phyloP scores from a whole-genome alignment of 2,888 invertebrate species.

The Strigamia transsilvanica region DNA sequence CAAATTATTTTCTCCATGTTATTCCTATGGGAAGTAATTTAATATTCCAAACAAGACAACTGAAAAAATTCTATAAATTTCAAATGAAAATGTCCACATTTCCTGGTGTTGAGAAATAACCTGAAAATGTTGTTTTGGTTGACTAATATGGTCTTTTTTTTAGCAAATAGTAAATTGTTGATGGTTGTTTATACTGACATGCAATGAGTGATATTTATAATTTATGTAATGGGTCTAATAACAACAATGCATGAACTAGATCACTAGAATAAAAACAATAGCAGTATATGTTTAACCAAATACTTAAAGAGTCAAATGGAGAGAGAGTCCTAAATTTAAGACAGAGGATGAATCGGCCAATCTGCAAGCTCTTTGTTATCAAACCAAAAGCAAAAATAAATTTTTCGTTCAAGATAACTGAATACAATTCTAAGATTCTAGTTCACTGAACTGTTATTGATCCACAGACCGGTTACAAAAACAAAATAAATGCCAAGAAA shows the following conservation, averaged over 20 bases:
- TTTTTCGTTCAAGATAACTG: background rate
- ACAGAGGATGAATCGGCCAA: constrained; percentile 1
- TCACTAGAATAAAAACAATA: background rate
- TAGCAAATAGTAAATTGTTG: background rate
- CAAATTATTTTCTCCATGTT: too few relatives aligned
- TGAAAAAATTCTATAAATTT: too few relatives aligned
- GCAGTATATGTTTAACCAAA: constrained; percentile 4
- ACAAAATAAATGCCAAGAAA: constrained; percentile 43
- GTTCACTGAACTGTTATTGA: constrained; percentile 47
- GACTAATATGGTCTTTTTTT: too few relatives aligned
- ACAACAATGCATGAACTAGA: constrained; percentile 42
- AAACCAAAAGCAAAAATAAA: background rate
- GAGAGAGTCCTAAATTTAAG: constrained; percentile 1
- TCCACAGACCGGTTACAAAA: constrained; percentile 39
- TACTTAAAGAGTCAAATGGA: constrained; percentile 2
- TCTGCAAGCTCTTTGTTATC: background rate
- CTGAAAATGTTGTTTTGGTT: too few relatives aligned
- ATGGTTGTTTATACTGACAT: background rate
- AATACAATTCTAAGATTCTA: constrained; percentile 10
- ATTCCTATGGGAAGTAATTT: too few relatives aligned
- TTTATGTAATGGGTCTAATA: constrained; percentile 23
- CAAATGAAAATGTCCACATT: too few relatives aligned
- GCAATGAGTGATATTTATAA: background rate
- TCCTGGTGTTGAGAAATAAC: too few relatives aligned
- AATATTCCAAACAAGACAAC: too few relatives aligned